Percentiles rank a stretch among this genome's conserved stretches.
These are phyloP conservation scores for Callaeas wilsoni DNA, from an alignment of 2,113 vertebrate species.

Conservation along the genomic window DNA sequence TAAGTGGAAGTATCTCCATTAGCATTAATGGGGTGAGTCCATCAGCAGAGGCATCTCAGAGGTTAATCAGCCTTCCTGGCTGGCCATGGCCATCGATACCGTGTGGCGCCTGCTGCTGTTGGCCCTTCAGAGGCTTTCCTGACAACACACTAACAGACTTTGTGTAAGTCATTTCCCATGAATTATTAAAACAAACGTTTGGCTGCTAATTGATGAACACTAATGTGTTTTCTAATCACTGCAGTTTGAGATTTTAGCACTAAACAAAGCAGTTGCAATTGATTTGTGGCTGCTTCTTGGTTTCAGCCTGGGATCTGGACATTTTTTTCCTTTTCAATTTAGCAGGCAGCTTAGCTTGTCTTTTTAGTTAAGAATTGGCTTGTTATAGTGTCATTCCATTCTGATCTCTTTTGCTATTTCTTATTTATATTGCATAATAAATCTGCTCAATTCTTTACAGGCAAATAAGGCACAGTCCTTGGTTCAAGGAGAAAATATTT, in stretches of 20 bases:
- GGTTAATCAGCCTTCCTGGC: constrained; percentile 96
- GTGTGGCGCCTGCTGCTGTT: constrained; percentile 90
- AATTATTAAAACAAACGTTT: constrained; percentile 99
- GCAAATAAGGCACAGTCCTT: constrained; percentile 9
- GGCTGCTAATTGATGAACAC: constrained; percentile 97
- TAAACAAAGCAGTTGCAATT: constrained; percentile 95
- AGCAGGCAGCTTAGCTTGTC: constrained; percentile 65
- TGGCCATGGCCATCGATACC: constrained; percentile 86
- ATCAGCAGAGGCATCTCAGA: constrained; percentile 83
- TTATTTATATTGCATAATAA: constrained; percentile 34
- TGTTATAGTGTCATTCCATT: constrained; percentile 32
- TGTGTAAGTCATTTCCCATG: constrained; percentile 90
- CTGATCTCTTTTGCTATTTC: not conserved
- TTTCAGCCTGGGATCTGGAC: constrained; percentile 66
- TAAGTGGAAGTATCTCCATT: constrained; percentile 79
- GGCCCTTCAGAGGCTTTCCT: constrained; percentile 86
- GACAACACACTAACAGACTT: constrained; percentile 87
- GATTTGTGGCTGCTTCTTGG: constrained; percentile 81
- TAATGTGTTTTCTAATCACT: constrained; percentile 99
- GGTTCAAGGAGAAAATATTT: constrained; percentile 48
- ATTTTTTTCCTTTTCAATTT: constrained; percentile 59
- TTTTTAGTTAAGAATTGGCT: constrained; percentile 70
- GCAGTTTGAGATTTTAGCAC: constrained; percentile 97
- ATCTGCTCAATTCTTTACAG: not conserved
- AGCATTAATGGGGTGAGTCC: constrained; percentile 86